Base-by-base conservation (phyloP, 1,140 invertebrate genomes). In the Drepana arcuata region DNA sequence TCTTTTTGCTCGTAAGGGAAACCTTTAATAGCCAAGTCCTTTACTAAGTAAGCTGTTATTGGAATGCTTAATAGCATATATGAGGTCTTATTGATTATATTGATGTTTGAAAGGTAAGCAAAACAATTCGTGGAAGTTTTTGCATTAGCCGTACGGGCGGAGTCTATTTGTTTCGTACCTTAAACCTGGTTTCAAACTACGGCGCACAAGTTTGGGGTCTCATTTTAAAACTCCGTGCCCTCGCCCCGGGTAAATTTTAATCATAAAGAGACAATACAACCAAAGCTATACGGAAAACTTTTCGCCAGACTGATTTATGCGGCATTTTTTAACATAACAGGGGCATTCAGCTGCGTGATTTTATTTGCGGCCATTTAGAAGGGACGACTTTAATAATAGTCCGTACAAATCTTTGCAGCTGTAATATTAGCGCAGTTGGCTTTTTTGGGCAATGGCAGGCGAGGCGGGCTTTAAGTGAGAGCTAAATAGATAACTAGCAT, bases 201-300 rank as follows among this genome's bases (percentile, higher is more conserved):
- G 48, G 48, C 52, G 59, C 57, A 45, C 49, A 75, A 78, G 69
- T 71, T 75, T 57, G 48, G 61, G 70, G 59, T 70, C 68, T 64
- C 59, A 59, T 66, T 71, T 73, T 55, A 63, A 56, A 71, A 68
- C 63, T 71, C 62, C 40, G 48, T 53, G 48, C 45, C 49, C 49
- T 57, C 48, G 48, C 42, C 48, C 38, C 24, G 43, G 42, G 55
- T 59, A 65, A 57, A 71, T 74, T 73, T 74, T 68, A 69, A 73
- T 75, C 60, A 71, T 68, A 73, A 71, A 68, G 56, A 63, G 67
- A 73, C 64, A 77, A 77, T 66, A 67, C 51, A 59, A 50, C 51
- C 54, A 53, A 59, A 59, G 57, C 49, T 64, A 64, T 53, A 63
- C 45, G 52, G 28, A n/a, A 42, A 66, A 74, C 45, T 56, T 71